Percentiles rank a stretch among this genome's conserved stretches.
These are phyloP conservation scores for Listronotus bonariensis DNA, from an alignment of 1,140 invertebrate species.

Conservation along the genomic window DNA sequence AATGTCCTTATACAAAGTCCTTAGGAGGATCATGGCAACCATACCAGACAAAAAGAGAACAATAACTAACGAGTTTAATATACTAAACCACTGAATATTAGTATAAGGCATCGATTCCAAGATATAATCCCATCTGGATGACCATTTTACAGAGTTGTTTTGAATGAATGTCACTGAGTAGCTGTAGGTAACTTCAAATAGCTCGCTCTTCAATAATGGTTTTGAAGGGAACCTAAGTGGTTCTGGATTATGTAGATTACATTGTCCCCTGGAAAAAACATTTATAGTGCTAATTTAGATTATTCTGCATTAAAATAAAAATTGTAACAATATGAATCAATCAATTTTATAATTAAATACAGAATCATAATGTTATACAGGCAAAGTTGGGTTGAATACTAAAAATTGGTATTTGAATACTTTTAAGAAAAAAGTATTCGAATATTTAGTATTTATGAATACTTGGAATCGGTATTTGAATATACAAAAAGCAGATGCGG, in stretches of 20 bases:
- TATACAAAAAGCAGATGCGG: too few species aligned
- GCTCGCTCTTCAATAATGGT: slow-evolving; percentile 58
- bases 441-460: too few species aligned
- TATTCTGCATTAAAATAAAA: too few species aligned
- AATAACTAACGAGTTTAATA: slow-evolving; percentile 88
- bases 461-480: too few species aligned
- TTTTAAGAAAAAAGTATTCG: too few species aligned
- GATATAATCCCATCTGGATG: slow-evolving; percentile 99
- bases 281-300: neutral
- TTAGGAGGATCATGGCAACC: slow-evolving; percentile 98
- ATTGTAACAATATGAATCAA: too few species aligned
- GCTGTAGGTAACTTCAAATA: slow-evolving; percentile 79
- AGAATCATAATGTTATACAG: too few species aligned
- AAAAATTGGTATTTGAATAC: too few species aligned
- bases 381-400: too few species aligned
- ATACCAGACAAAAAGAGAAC: slow-evolving; percentile 93
- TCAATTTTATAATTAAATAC: too few species aligned
- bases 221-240: slow-evolving; percentile 56
- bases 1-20: slow-evolving; percentile 98
- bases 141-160: slow-evolving; percentile 94
- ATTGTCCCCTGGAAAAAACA: slow-evolving; percentile 26
- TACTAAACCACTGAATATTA: slow-evolving; percentile 99
- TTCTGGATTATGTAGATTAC: slow-evolving; percentile 28
- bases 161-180: slow-evolving; percentile 83
- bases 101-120: slow-evolving; percentile 97